Conservation (phyloP, 2,888 invertebrate species). For the Watsonalla binaria region DNA sequence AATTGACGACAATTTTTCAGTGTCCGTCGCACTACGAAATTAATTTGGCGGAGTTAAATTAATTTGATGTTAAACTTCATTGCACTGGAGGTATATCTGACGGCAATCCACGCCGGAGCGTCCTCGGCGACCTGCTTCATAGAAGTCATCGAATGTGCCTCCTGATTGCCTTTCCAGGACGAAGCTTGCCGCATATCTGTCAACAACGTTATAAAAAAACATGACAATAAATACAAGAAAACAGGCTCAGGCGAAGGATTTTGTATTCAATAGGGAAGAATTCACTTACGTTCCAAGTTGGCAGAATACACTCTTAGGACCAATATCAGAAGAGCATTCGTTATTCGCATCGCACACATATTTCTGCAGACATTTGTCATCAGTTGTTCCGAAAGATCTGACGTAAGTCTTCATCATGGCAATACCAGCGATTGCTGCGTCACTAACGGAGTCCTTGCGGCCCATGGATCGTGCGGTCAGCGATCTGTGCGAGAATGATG, state of each 20-base stretch:
- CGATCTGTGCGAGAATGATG: conserved; percentile 94
- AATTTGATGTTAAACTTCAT: conserved; percentile 83
- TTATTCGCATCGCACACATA: conserved; percentile 94
- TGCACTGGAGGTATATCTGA: conserved; percentile 91
- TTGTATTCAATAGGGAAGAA: background rate
- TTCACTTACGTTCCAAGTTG: conserved; percentile 93
- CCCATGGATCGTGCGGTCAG: conserved; percentile 90
- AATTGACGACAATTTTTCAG: conserved; percentile 25
- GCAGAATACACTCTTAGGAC: conserved; percentile 91
- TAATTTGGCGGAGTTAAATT: conserved; percentile 23
- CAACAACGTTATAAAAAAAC: conserved; percentile 6
- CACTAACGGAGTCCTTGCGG: conserved; percentile 92
- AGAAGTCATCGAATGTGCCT: conserved; percentile 86
- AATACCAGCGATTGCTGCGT: conserved; percentile 92
- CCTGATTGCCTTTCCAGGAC: conserved; percentile 87
- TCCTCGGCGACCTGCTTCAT: conserved; percentile 92
- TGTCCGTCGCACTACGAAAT: conserved; percentile 24
- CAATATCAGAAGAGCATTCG: conserved; percentile 90
- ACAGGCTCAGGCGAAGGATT: background rate
- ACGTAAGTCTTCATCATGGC: conserved; percentile 94
- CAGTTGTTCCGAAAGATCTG: conserved; percentile 85
- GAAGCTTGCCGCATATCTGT: conserved; percentile 92
- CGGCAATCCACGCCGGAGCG: conserved; percentile 92
- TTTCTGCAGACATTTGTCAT: conserved; percentile 91
- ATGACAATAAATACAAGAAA: background rate